Base-by-base conservation (phyloP, 2,113 vertebrate genomes). In the Pterocles orientalis region DNA sequence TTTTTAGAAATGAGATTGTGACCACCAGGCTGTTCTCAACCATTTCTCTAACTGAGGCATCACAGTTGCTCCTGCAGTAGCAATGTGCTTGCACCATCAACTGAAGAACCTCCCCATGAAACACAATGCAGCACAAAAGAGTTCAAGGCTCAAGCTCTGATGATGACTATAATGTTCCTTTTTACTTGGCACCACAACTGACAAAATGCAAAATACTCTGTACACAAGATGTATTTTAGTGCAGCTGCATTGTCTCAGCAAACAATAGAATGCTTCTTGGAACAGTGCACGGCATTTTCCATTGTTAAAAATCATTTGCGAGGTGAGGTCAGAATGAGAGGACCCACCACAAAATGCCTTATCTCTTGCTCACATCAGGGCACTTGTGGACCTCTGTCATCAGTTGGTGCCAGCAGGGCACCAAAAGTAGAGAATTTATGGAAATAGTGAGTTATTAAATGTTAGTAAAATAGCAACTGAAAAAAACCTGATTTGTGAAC, bases 101-200 rank as follows among this genome's bases (percentile, higher is more conserved):
- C 12, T 36, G 41, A 54, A 54, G 19, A 45, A 73, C 14, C 31
- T 69, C 34, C 21, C 39, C 17, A 20, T 23, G 18, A 71, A 65
- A 78, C 18, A 50, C 31, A 57, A 73, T 2, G 14, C 41, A 78
- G 47, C 34, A 29, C 10, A 17, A 11, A n/a, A 10, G 26, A 47
- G n/a, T 28, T 47, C 45, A 34, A 70, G 50, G 57, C 51, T 71
- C 29, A 70, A 64, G 11, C 14, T 64, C 36, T 34, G 36, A 41
- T 4, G 2, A 25, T 18, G 33, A 39, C 51, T n/a, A 4, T 17
- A 78, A 36, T 0, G 0, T 6, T 88, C 33, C 58, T 66, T 47
- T 12, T 31, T 23, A 51, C 31, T 75, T 36, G 28, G 66, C 10
- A 64, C 43, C 10, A 19, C 36, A 60, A 60, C 71, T 31, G 34